Conservation (phyloP, 2,888 invertebrate species). For the Argyresthia goedartella region DNA sequence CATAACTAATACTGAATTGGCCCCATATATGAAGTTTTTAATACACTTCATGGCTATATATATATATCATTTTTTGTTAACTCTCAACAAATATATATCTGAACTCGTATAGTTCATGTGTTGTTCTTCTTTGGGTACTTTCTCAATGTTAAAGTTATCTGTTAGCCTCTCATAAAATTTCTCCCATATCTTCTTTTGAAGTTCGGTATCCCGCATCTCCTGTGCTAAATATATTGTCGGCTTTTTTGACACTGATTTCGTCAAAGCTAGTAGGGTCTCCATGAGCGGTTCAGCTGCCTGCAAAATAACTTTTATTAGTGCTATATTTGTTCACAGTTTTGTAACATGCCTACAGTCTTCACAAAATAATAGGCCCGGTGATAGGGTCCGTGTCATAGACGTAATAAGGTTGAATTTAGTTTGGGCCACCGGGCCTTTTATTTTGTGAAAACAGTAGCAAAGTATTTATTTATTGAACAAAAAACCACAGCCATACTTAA, state of each 20-base stretch:
- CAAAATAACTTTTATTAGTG: conserved; percentile 23
- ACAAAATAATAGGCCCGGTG: too few relatives aligned
- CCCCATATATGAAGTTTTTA: not conserved
- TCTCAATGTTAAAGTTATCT: conserved; percentile 38
- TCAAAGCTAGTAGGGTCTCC: conserved; percentile 62
- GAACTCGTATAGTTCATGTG: conserved; percentile 73
- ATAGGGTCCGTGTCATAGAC: too few relatives aligned
- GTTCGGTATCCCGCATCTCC: conserved; percentile 76
- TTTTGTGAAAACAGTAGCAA: too few relatives aligned
- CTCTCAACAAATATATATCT: conserved; percentile 72
- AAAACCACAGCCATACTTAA: too few relatives aligned
- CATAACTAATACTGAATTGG: not conserved
- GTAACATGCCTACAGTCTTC: too few relatives aligned
- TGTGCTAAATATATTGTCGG: conserved; percentile 75
- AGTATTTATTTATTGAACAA: too few relatives aligned
- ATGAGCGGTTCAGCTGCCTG: conserved; percentile 73
- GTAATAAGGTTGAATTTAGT: too few relatives aligned
- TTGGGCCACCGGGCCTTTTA: too few relatives aligned
- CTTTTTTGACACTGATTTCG: conserved; percentile 44
- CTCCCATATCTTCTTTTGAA: conserved; percentile 48
- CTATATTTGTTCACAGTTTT: not conserved
- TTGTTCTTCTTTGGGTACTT: conserved; percentile 71
- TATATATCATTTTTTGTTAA: conserved; percentile 40
- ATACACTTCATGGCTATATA: conserved; percentile 14
- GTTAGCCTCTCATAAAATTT: conserved; percentile 43